These are phyloP conservation scores for Clusia tigrina DNA, from an alignment of 2,888 invertebrate species.

Conservation along the genomic window DNA sequence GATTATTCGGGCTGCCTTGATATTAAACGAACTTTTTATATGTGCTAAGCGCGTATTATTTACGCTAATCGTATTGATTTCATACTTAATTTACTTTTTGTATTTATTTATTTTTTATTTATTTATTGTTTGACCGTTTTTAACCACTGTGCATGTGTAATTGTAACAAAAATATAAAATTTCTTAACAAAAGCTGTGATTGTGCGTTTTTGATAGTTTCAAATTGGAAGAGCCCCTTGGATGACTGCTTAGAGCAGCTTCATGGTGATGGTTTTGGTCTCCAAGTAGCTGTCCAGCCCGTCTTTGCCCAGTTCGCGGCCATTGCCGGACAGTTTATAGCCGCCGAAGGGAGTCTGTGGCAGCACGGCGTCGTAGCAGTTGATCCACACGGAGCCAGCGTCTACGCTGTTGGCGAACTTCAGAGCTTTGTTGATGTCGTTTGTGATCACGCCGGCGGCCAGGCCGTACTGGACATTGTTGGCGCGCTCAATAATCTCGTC, in stretches of 20 bases:
- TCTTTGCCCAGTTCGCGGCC: conserved; percentile 86
- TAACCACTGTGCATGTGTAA: conserved; percentile 31
- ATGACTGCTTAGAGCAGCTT: conserved; percentile 46
- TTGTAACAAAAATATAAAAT: conserved; percentile 13
- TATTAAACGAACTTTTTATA: conserved; percentile 3
- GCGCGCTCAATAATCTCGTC: conserved; percentile 85
- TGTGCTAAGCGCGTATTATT: not conserved
- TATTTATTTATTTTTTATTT: conserved; percentile 16
- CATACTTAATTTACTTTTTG: conserved; percentile 9
- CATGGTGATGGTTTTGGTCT: conserved; percentile 79
- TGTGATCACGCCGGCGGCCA: conserved; percentile 85
- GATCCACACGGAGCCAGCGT: conserved; percentile 83
- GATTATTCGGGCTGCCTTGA: not conserved
- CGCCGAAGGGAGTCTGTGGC: conserved; percentile 85
- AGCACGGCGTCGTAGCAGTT: conserved; percentile 65
- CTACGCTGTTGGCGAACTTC: conserved; percentile 75
- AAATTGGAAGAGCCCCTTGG: not conserved
- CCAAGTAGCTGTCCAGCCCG: conserved; percentile 78
- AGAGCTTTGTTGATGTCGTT: conserved; percentile 80
- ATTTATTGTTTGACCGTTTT: conserved; percentile 19
- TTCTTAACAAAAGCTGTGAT: conserved; percentile 11
- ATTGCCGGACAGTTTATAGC: conserved; percentile 85
- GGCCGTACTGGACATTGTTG: conserved; percentile 80
- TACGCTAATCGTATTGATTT: not conserved
- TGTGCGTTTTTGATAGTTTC: conserved; percentile 7